Evolutionary conservation across 2,113 vertebrate genomes (phyloP).

Genomic region (Chaenogobius annularis): DNA sequence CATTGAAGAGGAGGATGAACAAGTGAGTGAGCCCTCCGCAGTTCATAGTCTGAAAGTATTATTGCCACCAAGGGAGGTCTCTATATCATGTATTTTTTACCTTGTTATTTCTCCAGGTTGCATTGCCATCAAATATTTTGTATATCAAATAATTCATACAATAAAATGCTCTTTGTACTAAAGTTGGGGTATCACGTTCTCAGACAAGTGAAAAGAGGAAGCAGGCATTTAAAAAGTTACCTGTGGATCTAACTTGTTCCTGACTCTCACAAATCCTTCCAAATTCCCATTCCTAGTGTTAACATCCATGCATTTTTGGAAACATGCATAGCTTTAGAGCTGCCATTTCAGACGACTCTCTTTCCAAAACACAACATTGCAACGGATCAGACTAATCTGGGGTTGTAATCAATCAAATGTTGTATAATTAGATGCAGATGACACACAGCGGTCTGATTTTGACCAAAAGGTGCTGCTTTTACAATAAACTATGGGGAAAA

Average conservation of each 20-base stretch:
- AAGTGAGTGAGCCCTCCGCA: constrained; percentile 96
- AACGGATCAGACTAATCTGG: neutral
- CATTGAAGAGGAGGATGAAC: constrained; percentile 99
- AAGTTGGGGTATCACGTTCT: neutral
- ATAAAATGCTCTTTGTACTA: neutral
- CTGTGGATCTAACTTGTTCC: no score
- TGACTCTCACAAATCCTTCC: no score
- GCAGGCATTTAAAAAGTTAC: neutral
- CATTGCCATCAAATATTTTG: neutral
- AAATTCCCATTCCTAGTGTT: no score
- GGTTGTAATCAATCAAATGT: no score
- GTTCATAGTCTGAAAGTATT: constrained; percentile 80
- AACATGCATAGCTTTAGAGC: no score
- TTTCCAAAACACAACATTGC: neutral
- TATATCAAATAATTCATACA: neutral
- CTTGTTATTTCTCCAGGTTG: constrained; percentile 16
- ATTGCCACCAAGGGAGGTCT: constrained; percentile 60
- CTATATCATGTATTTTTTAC: constrained; percentile 36
- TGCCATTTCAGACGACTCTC: no score
- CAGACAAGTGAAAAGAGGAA: neutral
- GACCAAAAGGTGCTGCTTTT: no score
- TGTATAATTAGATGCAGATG: no score
- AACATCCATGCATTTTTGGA: no score
- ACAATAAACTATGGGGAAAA: no score
- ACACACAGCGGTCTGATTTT: no score